Base-by-base conservation (phyloP, 2,888 invertebrate species). In the Tricholauxania praeusta region DNA sequence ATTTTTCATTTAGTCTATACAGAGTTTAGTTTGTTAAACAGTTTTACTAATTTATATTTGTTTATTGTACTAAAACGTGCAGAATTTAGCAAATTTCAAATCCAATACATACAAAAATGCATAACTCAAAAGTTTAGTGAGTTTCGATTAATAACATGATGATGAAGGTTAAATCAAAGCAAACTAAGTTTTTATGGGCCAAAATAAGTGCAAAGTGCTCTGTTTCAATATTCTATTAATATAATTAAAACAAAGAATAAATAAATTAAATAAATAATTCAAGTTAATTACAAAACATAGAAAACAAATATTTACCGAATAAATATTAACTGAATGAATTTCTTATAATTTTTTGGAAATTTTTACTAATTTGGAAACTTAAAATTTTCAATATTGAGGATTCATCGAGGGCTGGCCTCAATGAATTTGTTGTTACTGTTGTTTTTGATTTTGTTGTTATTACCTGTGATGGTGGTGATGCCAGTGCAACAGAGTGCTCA, bases 401-500 rank as follows among this genome's bases (percentile, higher is more conserved):
- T 28, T 22, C 22, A 10, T 39, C 39, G 39, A 39, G 10, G 39
- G 8, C 2, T 39, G 39, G 7, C 39, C 10, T 39, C 48, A 28
- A 28, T 28, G 3, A 32, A 15, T 22, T 72, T 69, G 53, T 72
- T 68, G 5, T 53, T 67, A 49, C 64, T 51, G 19, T 60, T 59
- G 70, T 66, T 72, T 19, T 68, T 48, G 28, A 48, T 68, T 14
- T 79, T 79, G 79, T 77, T 75, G 73, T 72, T 80, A 79, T 88
- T 88, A 90, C 90, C 89, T 90, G 90, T 79, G 90, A 89, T 80
- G 89, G 88, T 80, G 89, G 88, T 81, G 89, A 88, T 76, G 89
- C 84, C 81, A 89, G 89, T 83, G 89, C 88, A 80, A 89, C 88
- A 80, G 89, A 87, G 84, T 89, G 89, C 75, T 89, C 90, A 85